These are phyloP conservation scores for Magallana ariakensis DNA, from an alignment of 1,140 invertebrate species.

Conservation along the genomic window DNA sequence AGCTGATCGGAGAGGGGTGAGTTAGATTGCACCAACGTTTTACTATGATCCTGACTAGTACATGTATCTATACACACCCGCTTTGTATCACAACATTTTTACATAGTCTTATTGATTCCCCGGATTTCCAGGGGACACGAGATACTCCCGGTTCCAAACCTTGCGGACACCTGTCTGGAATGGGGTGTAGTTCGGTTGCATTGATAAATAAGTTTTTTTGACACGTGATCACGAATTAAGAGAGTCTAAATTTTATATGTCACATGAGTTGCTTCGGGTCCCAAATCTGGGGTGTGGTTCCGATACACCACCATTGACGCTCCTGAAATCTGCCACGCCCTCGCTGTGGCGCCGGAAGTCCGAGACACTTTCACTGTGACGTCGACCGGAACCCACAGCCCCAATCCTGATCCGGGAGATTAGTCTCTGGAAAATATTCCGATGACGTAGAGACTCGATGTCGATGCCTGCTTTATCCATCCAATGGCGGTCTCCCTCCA, in stretches of 20 bases:
- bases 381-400: not conserved
- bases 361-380: constrained; percentile 41
- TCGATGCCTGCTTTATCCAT: constrained; percentile 54
- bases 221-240: too few relatives aligned
- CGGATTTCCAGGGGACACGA: too few relatives aligned
- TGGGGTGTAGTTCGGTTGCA: too few relatives aligned
- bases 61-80: too few relatives aligned
- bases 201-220: too few relatives aligned
- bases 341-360: not conserved
- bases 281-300: constrained; percentile 50
- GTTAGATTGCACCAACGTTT: too few relatives aligned
- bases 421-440: constrained; percentile 54
- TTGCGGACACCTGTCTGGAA: too few relatives aligned
- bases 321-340: not conserved
- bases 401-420: constrained; percentile 40
- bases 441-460: constrained; percentile 46
- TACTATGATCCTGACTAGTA: too few relatives aligned
- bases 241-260: not conserved
- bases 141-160: too few relatives aligned
- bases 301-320: not conserved
- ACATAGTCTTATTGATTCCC: too few relatives aligned
- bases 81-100: too few relatives aligned
- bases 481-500: constrained; percentile 53
- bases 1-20: too few relatives aligned
- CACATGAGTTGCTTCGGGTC: constrained; percentile 50